Evolutionary conservation across 2,113 vertebrate species (phyloP).

Genomic region (Mormyrus iriodes): DNA sequence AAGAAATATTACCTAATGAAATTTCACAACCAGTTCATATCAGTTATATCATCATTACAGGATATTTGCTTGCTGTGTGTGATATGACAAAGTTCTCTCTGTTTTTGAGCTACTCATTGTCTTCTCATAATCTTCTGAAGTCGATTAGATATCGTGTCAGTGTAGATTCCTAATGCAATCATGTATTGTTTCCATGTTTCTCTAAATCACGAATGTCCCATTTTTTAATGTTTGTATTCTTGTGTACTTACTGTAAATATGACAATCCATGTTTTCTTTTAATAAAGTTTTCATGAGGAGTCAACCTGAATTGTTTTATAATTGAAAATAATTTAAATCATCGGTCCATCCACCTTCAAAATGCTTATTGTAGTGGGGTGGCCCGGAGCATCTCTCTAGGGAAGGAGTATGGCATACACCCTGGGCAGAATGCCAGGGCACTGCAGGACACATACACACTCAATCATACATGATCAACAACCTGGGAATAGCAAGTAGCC

Average conservation of each 20-base stretch:
- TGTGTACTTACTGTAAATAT: background rate
- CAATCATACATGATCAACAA: background rate
- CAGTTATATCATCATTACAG: too few relatives aligned
- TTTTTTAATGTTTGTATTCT: background rate
- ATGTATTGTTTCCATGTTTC: background rate
- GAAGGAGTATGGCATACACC: too few relatives aligned
- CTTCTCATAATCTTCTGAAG: background rate
- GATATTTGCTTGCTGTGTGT: too few relatives aligned
- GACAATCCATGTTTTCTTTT: background rate
- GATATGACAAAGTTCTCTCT: background rate
- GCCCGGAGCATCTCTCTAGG: too few relatives aligned
- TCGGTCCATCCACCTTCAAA: too few relatives aligned
- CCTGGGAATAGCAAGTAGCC: background rate
- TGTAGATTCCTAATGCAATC: background rate
- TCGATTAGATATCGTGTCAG: background rate
- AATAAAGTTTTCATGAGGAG: background rate
- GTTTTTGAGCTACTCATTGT: background rate
- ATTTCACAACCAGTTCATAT: too few relatives aligned
- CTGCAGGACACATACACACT: background rate
- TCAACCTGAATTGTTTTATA: too few relatives aligned
- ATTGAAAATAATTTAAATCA: too few relatives aligned
- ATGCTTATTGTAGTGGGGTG: too few relatives aligned
- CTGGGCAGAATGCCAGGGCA: background rate
- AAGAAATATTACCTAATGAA: too few relatives aligned
- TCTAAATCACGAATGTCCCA: background rate